Evolutionary conservation across 2,113 vertebrate genomes (phyloP), one percentile per base, ranked within the genome.

Genomic region (Megalops atlanticus): DNA sequence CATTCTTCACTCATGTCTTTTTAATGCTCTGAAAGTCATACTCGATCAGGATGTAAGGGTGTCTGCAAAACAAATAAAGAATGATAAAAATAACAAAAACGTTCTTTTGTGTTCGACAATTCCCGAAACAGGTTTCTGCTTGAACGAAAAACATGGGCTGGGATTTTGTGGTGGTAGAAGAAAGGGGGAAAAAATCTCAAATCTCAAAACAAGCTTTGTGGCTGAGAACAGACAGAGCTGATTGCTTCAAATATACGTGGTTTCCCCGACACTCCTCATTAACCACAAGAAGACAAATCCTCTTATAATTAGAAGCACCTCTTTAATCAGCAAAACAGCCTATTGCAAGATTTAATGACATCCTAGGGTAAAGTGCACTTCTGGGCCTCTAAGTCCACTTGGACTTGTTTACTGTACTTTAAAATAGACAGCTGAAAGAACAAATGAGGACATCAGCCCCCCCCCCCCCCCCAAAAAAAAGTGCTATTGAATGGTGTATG

Each of bases 251-350:
- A 58, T n/a, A n/a, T 31, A 64, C 24, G 58, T 64, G 58, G 58
- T 64, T 64, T 64, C 58, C 58, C 27, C 31, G 58, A 31, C 58
- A 64, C 21, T 64, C 58, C n/a, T 64, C n/a, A n/a, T 64, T n/a
- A 64, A n/a, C 58, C 58, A 31, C 58, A 64, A 64, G 24, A n/a
- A 64, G 58, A 64, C 58, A 64, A 64, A 64, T 64, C 58, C n/a
- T 31, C 58, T 64, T 64, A 64, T 64, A 64, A 64, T 64, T 64
- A 64, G 58, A 64, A 64, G 58, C 58, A 31, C 58, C 58, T 64
- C 58, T 64, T 64, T 64, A 64, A 64, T 64, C 58, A 64, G 58
- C 58, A 64, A 64, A n/a, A 64, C 58, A 64, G 58, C 24, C 58
- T 64, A 64, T 64, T 64, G 58, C 31, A n/a, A n/a, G 58, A 64